Evolutionary conservation across 2,888 invertebrate species (phyloP).

Genomic region (Spatulosminthurus flaviceps): DNA sequence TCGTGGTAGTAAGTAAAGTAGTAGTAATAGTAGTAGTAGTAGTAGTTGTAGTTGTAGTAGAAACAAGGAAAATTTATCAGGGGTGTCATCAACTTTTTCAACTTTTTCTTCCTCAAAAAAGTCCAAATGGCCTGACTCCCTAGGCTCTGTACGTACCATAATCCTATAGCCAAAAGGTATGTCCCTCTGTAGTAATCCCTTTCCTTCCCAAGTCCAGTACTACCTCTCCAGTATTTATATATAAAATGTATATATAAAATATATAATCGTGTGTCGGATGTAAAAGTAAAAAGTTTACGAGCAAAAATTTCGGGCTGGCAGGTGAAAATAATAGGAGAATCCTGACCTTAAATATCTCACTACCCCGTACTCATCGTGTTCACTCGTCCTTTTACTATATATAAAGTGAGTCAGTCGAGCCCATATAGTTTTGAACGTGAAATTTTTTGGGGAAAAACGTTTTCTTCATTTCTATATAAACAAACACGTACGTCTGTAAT

Average conservation of each 20-base stretch:
- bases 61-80: conserved; percentile 41
- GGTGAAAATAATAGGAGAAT: conserved; percentile 53
- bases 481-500: too few relatives aligned
- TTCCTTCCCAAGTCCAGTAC: too few relatives aligned
- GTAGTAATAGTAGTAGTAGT: too few relatives aligned
- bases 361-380: conserved; percentile 37
- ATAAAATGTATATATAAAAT: too few relatives aligned
- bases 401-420: conserved; percentile 19
- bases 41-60: neutral
- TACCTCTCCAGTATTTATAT: too few relatives aligned
- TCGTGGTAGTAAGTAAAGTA: too few relatives aligned
- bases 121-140: neutral
- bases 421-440: conserved; percentile 17
- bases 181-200: too few relatives aligned
- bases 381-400: conserved; percentile 28
- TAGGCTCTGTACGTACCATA: too few relatives aligned
- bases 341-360: conserved; percentile 39
- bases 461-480: neutral
- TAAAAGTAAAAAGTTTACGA: conserved; percentile 47
- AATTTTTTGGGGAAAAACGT: conserved; percentile 2
- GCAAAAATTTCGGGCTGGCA: conserved; percentile 52
- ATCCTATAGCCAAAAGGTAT: too few relatives aligned
- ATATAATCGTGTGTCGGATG: conserved; percentile 42
- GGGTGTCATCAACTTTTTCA: conserved; percentile 33
- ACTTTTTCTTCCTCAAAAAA: conserved; percentile 3